These are phyloP conservation scores for Drosophila diplacantha DNA, from an alignment of 2,888 invertebrate species.

Conservation along the genomic window DNA sequence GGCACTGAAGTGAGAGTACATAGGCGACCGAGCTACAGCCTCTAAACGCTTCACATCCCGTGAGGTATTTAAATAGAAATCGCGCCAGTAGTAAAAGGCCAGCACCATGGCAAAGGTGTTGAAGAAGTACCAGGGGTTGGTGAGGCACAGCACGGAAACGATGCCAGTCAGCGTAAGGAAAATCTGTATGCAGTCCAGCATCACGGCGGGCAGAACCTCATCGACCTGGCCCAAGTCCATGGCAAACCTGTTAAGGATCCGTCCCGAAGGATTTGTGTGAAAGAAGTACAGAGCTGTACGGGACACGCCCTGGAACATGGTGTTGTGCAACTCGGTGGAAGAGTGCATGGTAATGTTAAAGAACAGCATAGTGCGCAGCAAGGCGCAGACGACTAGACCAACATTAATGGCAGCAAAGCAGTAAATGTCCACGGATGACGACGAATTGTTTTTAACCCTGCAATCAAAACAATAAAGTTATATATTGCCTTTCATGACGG, in stretches of 20 bases:
- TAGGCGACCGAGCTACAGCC: constrained; percentile 92
- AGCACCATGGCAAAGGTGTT: constrained; percentile 84
- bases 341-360: constrained; percentile 83
- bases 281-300: constrained; percentile 91
- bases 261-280: constrained; percentile 89
- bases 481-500: accelerated
- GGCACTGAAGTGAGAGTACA: constrained; percentile 94
- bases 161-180: constrained; percentile 88
- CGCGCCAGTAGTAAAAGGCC: constrained; percentile 85
- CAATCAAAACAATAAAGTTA: not conserved
- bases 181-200: constrained; percentile 81
- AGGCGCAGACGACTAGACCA: constrained; percentile 74
- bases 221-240: constrained; percentile 87
- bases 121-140: constrained; percentile 86
- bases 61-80: constrained; percentile 88
- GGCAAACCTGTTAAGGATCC: constrained; percentile 91
- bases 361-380: constrained; percentile 78
- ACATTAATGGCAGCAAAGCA: constrained; percentile 79
- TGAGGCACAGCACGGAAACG: constrained; percentile 85
- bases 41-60: constrained; percentile 89
- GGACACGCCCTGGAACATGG: constrained; percentile 88
- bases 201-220: constrained; percentile 75
- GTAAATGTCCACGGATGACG: constrained; percentile 74
- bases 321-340: constrained; percentile 87
- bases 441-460: constrained; percentile 71